phyloP scores from a whole-genome alignment of 2,113 vertebrate genomes.

The Picathartes gymnocephalus region DNA sequence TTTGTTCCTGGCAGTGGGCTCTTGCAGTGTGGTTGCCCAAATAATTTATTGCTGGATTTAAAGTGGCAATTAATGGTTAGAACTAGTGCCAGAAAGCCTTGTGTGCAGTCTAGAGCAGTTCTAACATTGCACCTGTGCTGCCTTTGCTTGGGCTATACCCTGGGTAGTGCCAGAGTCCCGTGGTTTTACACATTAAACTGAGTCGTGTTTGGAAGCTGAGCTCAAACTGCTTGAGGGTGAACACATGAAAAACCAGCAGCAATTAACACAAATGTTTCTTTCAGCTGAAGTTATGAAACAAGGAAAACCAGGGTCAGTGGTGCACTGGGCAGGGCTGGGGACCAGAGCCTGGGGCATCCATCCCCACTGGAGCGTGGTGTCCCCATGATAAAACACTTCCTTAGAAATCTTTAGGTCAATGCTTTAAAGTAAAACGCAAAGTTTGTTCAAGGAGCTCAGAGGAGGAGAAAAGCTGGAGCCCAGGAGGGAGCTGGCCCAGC shows the following conservation, averaged over 20 bases:
- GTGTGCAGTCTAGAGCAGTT: not conserved
- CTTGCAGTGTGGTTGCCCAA: not conserved
- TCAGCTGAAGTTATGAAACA: not conserved
- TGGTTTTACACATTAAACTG: not conserved
- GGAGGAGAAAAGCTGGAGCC: not conserved
- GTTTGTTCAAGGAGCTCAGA: not conserved
- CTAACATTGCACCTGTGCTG: not conserved
- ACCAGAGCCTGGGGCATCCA: fast-evolving
- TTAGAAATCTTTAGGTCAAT: not conserved
- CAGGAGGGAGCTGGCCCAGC: not conserved
- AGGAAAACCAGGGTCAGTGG: not conserved
- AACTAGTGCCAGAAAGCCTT: not conserved
- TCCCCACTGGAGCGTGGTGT: not conserved
- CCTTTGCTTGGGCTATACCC: not conserved
- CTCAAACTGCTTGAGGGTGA: not conserved
- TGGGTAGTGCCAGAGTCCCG: not conserved
- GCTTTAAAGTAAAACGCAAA: not conserved
- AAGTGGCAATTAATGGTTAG: constrained; percentile 36
- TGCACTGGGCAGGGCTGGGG: not conserved
- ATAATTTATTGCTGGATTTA: constrained; percentile 32
- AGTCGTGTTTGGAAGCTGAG: not conserved
- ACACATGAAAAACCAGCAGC: not conserved
- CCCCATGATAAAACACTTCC: not conserved
- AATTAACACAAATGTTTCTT: not conserved
- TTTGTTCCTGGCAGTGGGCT: constrained; percentile 26